These are phyloP conservation scores for Threskiornis aethiopicus DNA, from an alignment of 2,797 vertebrate species.

Conservation along the genomic window DNA sequence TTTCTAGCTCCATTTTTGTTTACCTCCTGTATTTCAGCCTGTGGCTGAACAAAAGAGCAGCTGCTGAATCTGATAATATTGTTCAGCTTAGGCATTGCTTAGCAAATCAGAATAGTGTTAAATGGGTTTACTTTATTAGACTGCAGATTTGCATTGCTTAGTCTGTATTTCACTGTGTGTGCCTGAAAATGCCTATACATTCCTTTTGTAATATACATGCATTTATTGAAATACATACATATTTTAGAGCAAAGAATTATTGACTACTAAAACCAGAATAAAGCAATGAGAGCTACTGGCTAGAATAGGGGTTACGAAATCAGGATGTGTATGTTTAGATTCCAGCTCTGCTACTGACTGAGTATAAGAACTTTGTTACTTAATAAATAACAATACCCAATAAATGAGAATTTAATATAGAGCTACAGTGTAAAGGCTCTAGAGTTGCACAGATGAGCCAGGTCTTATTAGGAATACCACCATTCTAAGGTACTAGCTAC, in stretches of 20 bases:
- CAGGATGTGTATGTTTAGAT: neutral
- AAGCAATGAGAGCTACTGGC: neutral
- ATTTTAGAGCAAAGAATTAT: neutral
- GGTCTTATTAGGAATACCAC: neutral
- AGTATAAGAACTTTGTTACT: neutral
- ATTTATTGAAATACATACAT: neutral
- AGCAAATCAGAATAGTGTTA: neutral
- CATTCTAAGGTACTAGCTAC: neutral
- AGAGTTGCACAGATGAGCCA: neutral
- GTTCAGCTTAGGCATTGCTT: neutral
- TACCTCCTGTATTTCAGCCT: neutral
- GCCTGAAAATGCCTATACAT: neutral
- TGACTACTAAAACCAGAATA: neutral
- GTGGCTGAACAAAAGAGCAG: slow-evolving; percentile 32
- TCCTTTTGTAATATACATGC: neutral
- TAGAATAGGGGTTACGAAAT: neutral
- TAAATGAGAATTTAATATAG: neutral
- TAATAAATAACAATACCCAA: neutral
- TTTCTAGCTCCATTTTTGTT: neutral
- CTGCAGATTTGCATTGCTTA: neutral
- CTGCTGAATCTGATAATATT: neutral
- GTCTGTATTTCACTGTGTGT: neutral
- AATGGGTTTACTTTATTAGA: neutral
- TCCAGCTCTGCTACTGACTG: neutral
- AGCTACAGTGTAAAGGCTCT: neutral